phyloP scores from a whole-genome alignment of 2,888 invertebrate species.

The Gymnocheta viridis region DNA sequence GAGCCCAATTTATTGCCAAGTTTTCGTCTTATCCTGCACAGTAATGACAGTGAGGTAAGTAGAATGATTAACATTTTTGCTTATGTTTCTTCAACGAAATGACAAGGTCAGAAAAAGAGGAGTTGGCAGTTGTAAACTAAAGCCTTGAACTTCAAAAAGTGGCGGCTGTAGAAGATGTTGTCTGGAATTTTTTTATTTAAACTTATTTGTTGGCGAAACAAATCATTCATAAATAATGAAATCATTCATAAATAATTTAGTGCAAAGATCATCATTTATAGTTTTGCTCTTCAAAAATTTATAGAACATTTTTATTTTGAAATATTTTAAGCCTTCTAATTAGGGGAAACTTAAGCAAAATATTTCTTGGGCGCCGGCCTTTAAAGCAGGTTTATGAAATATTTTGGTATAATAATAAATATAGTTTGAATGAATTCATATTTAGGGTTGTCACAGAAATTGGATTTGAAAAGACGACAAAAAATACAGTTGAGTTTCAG shows the following conservation, averaged over 20 bases:
- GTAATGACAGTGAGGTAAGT: constrained; percentile 97
- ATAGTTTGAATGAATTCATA: no score
- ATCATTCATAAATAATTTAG: constrained; percentile 22
- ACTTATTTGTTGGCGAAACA: neutral
- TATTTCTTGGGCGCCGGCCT: no score
- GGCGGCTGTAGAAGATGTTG: neutral
- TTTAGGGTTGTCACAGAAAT: no score
- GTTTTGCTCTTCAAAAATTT: neutral
- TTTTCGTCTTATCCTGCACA: constrained; percentile 94
- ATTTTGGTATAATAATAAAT: no score
- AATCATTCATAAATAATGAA: no score
- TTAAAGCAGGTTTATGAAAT: no score
- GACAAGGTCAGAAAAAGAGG: neutral
- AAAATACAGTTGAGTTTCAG: no score
- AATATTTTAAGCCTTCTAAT: no score
- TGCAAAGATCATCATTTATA: constrained; percentile 1
- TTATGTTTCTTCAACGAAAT: neutral
- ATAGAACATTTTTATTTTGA: no score
- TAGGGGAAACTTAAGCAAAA: no score
- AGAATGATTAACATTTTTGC: neutral
- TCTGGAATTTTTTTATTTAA: neutral
- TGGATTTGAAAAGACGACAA: no score
- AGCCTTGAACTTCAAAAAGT: neutral
- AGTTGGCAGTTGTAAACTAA: neutral
- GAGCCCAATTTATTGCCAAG: constrained; percentile 94